A percentile compares a stretch with the other conserved stretches of the same genome.
Evolutionary conservation across 2,797 vertebrate genomes (phyloP).

Genomic region (Fistularia tabacaria): DNA sequence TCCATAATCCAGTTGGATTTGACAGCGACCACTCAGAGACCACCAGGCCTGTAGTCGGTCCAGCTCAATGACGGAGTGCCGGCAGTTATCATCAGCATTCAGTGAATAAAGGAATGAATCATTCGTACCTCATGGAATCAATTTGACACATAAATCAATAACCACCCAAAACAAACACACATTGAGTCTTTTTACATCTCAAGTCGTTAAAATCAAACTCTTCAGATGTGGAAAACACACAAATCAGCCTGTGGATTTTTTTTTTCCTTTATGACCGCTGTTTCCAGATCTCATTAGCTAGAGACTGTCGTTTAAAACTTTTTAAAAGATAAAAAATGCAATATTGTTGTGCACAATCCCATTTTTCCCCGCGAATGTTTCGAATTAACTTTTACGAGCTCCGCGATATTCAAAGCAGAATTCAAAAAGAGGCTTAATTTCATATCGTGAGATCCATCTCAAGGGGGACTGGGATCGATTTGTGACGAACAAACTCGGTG

Average conservation of each 20-base stretch:
- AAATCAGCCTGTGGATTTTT: constrained; percentile 36
- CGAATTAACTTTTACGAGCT: constrained; percentile 15
- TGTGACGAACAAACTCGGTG: constrained; percentile 3
- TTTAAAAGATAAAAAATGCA: background rate
- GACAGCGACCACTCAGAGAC: constrained; percentile 54
- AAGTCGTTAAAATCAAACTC: constrained; percentile 29
- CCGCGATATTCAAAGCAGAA: no score
- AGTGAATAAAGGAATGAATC: no score
- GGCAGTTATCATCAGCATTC: background rate
- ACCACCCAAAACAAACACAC: constrained; percentile 22
- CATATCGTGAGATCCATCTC: no score
- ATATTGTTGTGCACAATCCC: background rate
- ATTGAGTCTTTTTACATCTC: constrained; percentile 11
- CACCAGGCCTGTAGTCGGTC: constrained; percentile 39
- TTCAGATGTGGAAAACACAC: constrained; percentile 40
- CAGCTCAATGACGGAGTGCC: constrained; percentile 25
- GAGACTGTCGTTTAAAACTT: constrained; percentile 18
- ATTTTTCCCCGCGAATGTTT: constrained; percentile 30
- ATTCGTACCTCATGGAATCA: background rate
- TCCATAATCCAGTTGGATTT: constrained; percentile 56
- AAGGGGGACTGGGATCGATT: constrained; percentile 1
- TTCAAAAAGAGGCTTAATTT: no score
- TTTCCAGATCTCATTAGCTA: constrained; percentile 53
- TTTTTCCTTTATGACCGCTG: constrained; percentile 14
- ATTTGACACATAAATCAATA: background rate